Base-by-base conservation (phyloP, 2,797 vertebrate genomes). In the Sebastes ruberrimus region DNA sequence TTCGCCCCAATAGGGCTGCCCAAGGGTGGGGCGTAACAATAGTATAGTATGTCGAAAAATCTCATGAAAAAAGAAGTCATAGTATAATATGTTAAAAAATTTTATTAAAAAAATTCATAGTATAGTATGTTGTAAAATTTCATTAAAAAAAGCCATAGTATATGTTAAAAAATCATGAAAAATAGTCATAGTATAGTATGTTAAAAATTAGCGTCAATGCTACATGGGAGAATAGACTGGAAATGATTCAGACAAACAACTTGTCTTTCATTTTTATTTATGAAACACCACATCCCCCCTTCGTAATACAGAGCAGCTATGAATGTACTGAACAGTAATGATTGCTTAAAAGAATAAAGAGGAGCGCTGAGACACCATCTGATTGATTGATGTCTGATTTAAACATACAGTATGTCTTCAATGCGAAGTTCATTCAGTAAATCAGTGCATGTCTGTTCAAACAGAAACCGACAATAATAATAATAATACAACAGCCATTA, bases 181-280 rank as follows among this genome's bases (percentile, higher is more conserved):
- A 13, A 38, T 11, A 38, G 35, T 38, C 11, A 38, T 13, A 38
- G 11, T 38, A 35, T 35, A 38, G 35, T 38, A 38, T 38, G 35
- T 38, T 38, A 38, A 38, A 38, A 38, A 38, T 38, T 38, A 13
- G 35, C 2, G 2, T 38, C 35, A 38, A 38, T 64, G 22, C 66
- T 10, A 55, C n/a, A 20, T n/a, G 5, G n/a, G 22, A 56, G 28
- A 63, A 25, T 25, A 63, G 20, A 32, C 11, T 5, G 28, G 9
- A 18, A 32, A 49, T 7, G 28, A 23, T 10, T 33, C 18, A 55
- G n/a, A 42, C n/a, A 52, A 18, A 35, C 13, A 18, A 22, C 25
- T 53, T 74, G 7, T 23, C 23, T 79, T 86, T 77, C 11, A 56
- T 38, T 32, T 92, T 93, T 90, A 93, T 93, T 92, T 92, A 90